Evolutionary conservation across 2,113 vertebrate species (phyloP).

Genomic region (Carollia perspicillata): DNA sequence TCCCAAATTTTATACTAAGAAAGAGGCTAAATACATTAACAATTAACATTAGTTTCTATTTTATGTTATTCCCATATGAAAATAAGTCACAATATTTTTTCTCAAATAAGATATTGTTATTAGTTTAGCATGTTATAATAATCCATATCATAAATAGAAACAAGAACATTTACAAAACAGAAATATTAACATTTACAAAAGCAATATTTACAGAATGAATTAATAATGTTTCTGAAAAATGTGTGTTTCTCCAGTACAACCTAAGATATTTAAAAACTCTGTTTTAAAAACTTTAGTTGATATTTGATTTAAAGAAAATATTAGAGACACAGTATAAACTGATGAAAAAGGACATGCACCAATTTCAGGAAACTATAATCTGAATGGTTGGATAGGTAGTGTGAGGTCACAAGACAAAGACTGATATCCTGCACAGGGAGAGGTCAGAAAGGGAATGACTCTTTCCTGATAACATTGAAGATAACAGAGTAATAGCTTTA

Average conservation of each 20-base stretch:
- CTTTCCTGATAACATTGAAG: fast-evolving
- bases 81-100: neutral
- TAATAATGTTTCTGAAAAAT: neutral
- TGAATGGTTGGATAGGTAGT: neutral
- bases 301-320: neutral
- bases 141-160: neutral
- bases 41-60: neutral
- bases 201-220: neutral
- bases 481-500: neutral
- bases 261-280: neutral
- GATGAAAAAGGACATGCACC: no score
- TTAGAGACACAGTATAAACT: neutral
- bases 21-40: neutral
- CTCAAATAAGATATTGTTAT: neutral
- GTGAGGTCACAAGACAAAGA: neutral
- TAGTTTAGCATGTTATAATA: neutral
- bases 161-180: neutral
- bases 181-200: neutral
- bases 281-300: neutral
- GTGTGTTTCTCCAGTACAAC: neutral
- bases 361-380: no score
- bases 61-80: neutral
- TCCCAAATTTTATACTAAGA: neutral
- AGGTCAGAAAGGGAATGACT: neutral
- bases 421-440: neutral